phyloP scores from a whole-genome alignment of 2,113 vertebrate genomes.

The Cyanistes caeruleus region DNA sequence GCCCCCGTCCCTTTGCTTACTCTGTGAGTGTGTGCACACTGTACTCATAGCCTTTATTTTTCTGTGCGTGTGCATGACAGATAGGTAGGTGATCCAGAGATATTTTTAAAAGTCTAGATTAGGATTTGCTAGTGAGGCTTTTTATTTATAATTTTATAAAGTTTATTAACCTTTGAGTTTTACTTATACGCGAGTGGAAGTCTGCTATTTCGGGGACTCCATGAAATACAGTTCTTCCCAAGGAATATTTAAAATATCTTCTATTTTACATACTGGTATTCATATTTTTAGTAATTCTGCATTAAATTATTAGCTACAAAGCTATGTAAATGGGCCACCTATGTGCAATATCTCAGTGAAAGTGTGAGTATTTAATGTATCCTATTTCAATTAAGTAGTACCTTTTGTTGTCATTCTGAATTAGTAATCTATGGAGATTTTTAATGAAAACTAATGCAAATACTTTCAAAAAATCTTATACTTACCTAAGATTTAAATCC shows the following conservation, averaged over 20 bases:
- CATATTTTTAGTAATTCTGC: conserved; percentile 70
- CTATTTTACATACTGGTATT: conserved; percentile 71
- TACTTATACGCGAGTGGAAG: conserved; percentile 58
- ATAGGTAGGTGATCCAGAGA: conserved; percentile 74
- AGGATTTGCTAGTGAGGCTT: conserved; percentile 59
- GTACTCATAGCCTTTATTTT: conserved; percentile 76
- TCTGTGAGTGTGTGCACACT: conserved; percentile 72
- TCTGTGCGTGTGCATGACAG: conserved; percentile 82
- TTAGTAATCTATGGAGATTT: conserved; percentile 41
- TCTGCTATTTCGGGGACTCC: conserved; percentile 67
- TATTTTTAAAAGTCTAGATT: conserved; percentile 69
- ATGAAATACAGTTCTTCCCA: conserved; percentile 63
- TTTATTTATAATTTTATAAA: conserved; percentile 70
- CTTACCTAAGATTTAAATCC: conserved; percentile 28
- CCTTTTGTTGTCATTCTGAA: conserved; percentile 65
- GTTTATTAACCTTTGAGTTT: conserved; percentile 68
- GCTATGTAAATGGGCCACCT: conserved; percentile 76
- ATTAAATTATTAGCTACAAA: conserved; percentile 75
- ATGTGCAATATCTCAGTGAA: conserved; percentile 79
- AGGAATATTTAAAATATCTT: conserved; percentile 71
- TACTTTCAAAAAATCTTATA: conserved; percentile 38
- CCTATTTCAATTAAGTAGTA: conserved; percentile 59
- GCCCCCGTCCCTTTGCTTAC: conserved; percentile 57
- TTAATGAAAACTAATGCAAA: conserved; percentile 62
- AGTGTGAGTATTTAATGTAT: conserved; percentile 67